Base-by-base conservation (phyloP, 2,888 invertebrate genomes). In the Eristalis pertinax region DNA sequence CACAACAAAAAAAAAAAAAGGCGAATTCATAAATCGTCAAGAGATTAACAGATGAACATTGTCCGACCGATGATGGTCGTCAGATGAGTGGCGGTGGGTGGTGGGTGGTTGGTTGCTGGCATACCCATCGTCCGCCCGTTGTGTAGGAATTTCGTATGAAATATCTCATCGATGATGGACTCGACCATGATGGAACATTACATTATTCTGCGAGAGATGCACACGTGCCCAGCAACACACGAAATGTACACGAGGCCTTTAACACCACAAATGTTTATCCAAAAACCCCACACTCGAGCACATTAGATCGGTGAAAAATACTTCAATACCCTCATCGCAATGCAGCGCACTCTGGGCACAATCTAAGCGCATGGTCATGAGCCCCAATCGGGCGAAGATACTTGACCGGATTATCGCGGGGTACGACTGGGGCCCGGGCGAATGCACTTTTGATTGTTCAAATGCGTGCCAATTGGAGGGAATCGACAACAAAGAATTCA, bases 401-500 rank as follows among this genome's bases (percentile, higher is more conserved):
- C 19, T 50, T 50, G 50, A 19, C 50, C 50, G 19, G 50, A 50
- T 50, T 50, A 50, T 50, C 50, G 50, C 8, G 50, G 8, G 5
- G 38, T 13, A 0, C 2, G 13, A 38, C 1, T 1, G 38, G 38
- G 13, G 7, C 7, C 2, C 19, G 8, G 50, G 50, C 50, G 50
- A 50, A 19, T 50, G 50, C 50, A 19, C 50, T 50, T 50, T 50
- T 50, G 50, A 50, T 50, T 50, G 50, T 19, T 19, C 50, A 19
- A 50, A 19, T 50, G 19, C 50, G 19, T 50, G 50, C 50, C 50
- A 50, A 50, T 50, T 19, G 50, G 50, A 50, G 50, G 50, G 50
- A 50, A 50, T 50, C 50, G 50, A 50, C 50, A 50, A 50, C 50
- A 50, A 50, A 50, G 50, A 50, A 50, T 50, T 50, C 50, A 50